Evolutionary conservation across 2,888 invertebrate genomes (phyloP).

Genomic region (Torymus tubicola): DNA sequence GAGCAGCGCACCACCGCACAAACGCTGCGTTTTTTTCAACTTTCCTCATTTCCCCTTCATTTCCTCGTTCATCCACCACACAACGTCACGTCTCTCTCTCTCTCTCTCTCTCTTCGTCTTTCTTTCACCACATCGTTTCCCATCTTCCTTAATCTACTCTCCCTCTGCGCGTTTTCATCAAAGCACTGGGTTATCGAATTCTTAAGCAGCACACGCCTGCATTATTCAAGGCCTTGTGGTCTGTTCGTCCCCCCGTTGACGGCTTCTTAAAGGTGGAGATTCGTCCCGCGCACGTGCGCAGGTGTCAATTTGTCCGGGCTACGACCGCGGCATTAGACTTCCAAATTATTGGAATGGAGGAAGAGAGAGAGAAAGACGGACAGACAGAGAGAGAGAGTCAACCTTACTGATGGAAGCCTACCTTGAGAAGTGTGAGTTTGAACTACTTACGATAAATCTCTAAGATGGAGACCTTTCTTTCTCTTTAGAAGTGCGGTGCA

Average conservation of each 20-base stretch:
- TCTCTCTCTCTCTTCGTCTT: neutral
- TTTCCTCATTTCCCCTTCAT: slow-evolving; percentile 22
- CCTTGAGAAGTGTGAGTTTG: slow-evolving; percentile 6
- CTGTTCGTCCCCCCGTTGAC: neutral
- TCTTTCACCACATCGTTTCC: too few relatives aligned
- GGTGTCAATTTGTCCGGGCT: slow-evolving; percentile 69
- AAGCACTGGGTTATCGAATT: slow-evolving; percentile 66
- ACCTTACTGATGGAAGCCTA: slow-evolving; percentile 63
- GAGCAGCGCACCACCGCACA: neutral
- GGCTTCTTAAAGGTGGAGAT: slow-evolving; percentile 47
- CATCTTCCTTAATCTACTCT: too few relatives aligned
- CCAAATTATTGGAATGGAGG: slow-evolving; percentile 70
- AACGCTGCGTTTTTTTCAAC: slow-evolving; percentile 6
- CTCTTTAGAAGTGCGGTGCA: neutral
- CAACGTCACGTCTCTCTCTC: neutral
- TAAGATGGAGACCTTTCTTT: slow-evolving; percentile 61
- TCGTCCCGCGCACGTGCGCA: slow-evolving; percentile 61
- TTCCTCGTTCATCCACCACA: neutral
- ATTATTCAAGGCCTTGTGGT: slow-evolving; percentile 70
- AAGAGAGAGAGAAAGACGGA: too few relatives aligned
- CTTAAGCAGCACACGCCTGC: slow-evolving; percentile 67
- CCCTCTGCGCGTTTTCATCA: slow-evolving; percentile 29
- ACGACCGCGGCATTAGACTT: slow-evolving; percentile 70
- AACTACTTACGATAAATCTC: slow-evolving; percentile 65
- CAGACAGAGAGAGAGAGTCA: slow-evolving; percentile 66